These are phyloP conservation scores for Melanotaenia boesemani DNA, from an alignment of 2,797 vertebrate genomes.

Conservation along the genomic window DNA sequence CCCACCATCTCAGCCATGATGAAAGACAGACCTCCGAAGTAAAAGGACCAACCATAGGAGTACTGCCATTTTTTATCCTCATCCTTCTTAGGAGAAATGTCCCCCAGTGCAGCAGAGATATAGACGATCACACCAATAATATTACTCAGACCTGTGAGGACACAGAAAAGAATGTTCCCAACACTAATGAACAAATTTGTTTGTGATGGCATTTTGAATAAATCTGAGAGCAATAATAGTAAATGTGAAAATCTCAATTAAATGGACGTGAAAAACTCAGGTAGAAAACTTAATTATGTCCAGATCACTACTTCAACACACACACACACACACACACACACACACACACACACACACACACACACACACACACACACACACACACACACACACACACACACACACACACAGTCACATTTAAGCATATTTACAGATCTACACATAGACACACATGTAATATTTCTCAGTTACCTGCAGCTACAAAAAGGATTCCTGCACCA, in stretches of 20 bases:
- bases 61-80: slow-evolving; percentile 96
- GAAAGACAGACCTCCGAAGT: slow-evolving; percentile 95
- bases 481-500: slow-evolving; percentile 93
- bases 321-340: slow-evolving; percentile 6
- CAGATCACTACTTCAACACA: background rate
- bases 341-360: slow-evolving; percentile 9
- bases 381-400: slow-evolving; percentile 8
- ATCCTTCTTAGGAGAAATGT: slow-evolving; percentile 92
- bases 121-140: slow-evolving; percentile 97
- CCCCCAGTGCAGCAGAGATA: slow-evolving; percentile 94
- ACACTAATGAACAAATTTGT: slow-evolving; percentile 24
- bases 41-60: slow-evolving; percentile 96
- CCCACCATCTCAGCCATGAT: slow-evolving; percentile 97
- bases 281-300: background rate
- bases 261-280: background rate
- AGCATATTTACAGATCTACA: background rate
- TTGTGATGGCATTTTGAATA: background rate
- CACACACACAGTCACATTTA: slow-evolving; percentile 3
- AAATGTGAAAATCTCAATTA: background rate
- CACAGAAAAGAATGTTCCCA: slow-evolving; percentile 22
- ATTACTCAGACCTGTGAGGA: slow-evolving; percentile 89
- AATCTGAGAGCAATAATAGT: background rate
- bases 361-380: slow-evolving; percentile 1
- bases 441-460: background rate
- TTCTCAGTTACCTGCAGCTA: slow-evolving; percentile 88